These are phyloP conservation scores for Camelus bactrianus DNA, from an alignment of 2,113 vertebrate genomes.

Conservation along the genomic window DNA sequence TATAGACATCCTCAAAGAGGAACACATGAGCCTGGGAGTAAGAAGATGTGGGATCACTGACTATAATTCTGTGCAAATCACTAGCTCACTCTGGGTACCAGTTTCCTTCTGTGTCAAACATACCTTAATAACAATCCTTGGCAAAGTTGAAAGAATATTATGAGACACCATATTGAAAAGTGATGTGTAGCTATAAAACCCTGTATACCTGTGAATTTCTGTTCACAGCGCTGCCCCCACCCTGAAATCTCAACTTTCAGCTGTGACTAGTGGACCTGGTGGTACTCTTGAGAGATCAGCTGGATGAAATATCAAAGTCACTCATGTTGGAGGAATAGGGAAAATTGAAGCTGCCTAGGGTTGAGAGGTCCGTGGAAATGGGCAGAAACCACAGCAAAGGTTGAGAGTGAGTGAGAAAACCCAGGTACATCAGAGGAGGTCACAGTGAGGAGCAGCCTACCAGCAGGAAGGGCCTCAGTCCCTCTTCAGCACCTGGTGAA, in stretches of 20 bases:
- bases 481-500: neutral
- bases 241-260: neutral
- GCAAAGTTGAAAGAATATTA: neutral
- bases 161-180: neutral
- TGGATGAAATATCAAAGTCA: neutral
- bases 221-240: neutral
- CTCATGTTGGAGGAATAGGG: neutral
- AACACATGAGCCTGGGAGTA: neutral
- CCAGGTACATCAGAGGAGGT: neutral
- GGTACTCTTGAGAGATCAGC: neutral
- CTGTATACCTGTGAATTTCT: neutral
- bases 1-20: neutral
- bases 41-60: neutral
- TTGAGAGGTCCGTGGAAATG: neutral
- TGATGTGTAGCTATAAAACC: neutral
- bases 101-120: neutral
- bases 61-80: neutral
- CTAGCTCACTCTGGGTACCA: neutral
- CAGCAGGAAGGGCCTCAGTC: neutral
- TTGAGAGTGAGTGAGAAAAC: neutral
- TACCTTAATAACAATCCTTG: neutral
- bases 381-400: neutral
- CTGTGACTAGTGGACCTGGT: neutral
- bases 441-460: neutral
- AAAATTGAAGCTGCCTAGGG: neutral